A percentile compares a stretch with the other conserved stretches of the same genome.
phyloP scores from a whole-genome alignment of 2,797 vertebrate species.

The Octomys mimax region DNA sequence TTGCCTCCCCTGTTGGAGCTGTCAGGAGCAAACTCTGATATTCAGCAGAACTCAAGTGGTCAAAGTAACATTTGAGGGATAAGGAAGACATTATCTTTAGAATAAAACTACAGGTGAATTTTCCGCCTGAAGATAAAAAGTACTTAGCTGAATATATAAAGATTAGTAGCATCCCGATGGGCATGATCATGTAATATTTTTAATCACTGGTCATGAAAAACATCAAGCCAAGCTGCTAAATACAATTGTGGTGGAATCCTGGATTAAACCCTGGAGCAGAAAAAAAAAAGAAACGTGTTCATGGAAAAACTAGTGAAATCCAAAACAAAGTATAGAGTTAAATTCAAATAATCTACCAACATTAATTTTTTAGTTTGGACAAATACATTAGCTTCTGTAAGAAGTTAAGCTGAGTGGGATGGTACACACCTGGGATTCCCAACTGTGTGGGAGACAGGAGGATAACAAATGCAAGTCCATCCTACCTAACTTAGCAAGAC shows the following conservation, averaged over 20 bases:
- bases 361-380: slow-evolving; percentile 9
- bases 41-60: neutral
- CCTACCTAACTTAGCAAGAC: neutral
- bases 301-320: neutral
- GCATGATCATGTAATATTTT: slow-evolving; percentile 15
- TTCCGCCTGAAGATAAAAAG: slow-evolving; percentile 56
- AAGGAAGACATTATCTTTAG: slow-evolving; percentile 33
- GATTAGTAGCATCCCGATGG: slow-evolving; percentile 15
- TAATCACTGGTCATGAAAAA: slow-evolving; percentile 17
- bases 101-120: slow-evolving; percentile 29
- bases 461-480: neutral
- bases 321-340: slow-evolving; percentile 31
- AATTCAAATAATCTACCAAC: neutral
- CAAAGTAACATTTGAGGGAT: neutral
- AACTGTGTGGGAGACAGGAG: neutral
- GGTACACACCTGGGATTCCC: neutral
- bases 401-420: neutral
- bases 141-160: slow-evolving; percentile 58
- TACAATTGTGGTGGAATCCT: neutral
- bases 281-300: neutral
- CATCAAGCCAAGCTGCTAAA: slow-evolving; percentile 37
- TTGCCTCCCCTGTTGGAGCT: neutral
- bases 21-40: neutral
- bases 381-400: neutral
- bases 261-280: slow-evolving; percentile 10